These are phyloP conservation scores for Mythimna loreyi DNA, from an alignment of 2,888 invertebrate species.

Conservation along the genomic window DNA sequence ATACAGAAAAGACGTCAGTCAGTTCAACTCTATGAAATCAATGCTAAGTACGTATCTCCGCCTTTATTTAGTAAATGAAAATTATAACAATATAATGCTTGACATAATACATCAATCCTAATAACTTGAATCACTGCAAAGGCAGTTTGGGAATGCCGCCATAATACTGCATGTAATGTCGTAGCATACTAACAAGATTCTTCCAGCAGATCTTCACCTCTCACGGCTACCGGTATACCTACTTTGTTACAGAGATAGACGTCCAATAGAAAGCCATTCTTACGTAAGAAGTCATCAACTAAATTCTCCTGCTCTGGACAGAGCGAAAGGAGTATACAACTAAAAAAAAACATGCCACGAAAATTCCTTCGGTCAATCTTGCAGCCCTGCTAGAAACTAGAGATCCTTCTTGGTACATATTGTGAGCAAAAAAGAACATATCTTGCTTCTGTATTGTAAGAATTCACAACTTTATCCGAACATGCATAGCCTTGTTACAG, in stretches of 20 bases:
- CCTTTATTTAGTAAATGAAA: background rate
- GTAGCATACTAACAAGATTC: background rate
- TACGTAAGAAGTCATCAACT: too few relatives aligned
- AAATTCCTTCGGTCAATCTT: too few relatives aligned
- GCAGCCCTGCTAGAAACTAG: too few relatives aligned
- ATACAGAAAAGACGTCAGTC: too few relatives aligned
- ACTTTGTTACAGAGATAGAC: background rate
- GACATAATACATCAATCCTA: background rate
- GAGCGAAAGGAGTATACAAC: too few relatives aligned
- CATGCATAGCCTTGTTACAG: slow-evolving; percentile 64
- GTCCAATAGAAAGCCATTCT: too few relatives aligned
- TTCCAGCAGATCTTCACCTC: background rate
- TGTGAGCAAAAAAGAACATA: background rate
- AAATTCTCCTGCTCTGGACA: too few relatives aligned
- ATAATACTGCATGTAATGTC: background rate
- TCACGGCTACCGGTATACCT: background rate
- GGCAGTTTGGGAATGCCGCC: background rate
- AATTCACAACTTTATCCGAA: slow-evolving; percentile 47
- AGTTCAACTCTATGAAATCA: background rate
- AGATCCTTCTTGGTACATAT: background rate
- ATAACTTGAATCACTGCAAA: background rate
- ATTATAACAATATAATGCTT: background rate
- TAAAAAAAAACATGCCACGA: too few relatives aligned
- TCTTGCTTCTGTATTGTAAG: slow-evolving; percentile 35
- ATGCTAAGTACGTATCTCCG: background rate